Conservation (phyloP, 2,797 vertebrate species). For the Chromis chromis region DNA sequence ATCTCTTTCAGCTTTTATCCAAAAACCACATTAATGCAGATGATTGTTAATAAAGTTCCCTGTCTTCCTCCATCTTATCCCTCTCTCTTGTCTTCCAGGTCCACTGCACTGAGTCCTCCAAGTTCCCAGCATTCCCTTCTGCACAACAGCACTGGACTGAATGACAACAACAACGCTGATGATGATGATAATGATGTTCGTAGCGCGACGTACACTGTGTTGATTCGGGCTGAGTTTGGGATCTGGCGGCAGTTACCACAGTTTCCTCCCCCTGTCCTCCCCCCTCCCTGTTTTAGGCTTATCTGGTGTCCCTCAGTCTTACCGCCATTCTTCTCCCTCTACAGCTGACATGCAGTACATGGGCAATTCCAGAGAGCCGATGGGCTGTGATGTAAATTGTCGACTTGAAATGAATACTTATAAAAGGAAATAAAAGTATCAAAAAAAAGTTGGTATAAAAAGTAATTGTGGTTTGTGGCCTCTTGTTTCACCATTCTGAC, state of each 20-base stretch:
- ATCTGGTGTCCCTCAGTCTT: slow-evolving; percentile 67
- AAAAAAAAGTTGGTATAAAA: slow-evolving; percentile 66
- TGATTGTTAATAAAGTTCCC: background rate
- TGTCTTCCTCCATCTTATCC: background rate
- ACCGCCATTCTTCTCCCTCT: slow-evolving; percentile 43
- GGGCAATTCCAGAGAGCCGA: slow-evolving; percentile 70
- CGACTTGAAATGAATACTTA: slow-evolving; percentile 75
- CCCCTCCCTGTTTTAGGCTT: slow-evolving; percentile 52
- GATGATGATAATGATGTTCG: slow-evolving; percentile 36
- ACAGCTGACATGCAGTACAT: slow-evolving; percentile 54
- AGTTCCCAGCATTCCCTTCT: slow-evolving; percentile 86
- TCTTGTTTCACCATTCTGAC: background rate
- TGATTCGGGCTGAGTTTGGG: slow-evolving; percentile 68
- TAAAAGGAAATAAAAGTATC: slow-evolving; percentile 83
- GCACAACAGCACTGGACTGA: slow-evolving; percentile 80
- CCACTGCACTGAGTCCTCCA: slow-evolving; percentile 84
- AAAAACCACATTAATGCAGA: background rate
- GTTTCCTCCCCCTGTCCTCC: slow-evolving; percentile 1
- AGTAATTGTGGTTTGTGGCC: background rate
- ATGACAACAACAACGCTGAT: slow-evolving; percentile 42
- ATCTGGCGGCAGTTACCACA: slow-evolving; percentile 73
- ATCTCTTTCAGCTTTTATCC: too few species aligned
- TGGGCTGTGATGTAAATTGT: slow-evolving; percentile 78
- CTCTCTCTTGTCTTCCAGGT: slow-evolving; percentile 64
- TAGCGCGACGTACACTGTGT: slow-evolving; percentile 45